These are phyloP conservation scores for Corapipo altera DNA, from an alignment of 2,113 vertebrate species.

Conservation along the genomic window DNA sequence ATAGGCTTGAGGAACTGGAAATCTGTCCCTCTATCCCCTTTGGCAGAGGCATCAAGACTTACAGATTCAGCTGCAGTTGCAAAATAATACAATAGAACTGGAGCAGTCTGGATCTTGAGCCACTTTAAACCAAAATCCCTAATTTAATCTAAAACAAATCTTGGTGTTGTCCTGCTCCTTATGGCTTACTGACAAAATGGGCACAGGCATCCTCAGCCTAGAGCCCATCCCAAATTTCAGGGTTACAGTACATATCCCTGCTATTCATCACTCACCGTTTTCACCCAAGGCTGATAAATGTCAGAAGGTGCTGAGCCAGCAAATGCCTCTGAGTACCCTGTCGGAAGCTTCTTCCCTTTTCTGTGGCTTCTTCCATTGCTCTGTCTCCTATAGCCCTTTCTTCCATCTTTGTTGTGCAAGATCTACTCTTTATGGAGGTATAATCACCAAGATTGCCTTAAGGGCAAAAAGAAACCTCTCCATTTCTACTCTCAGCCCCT, in stretches of 20 bases:
- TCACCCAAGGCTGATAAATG: not conserved
- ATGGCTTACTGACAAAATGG: not conserved
- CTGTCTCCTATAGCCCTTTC: not conserved
- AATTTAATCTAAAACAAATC: not conserved
- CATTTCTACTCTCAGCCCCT: not conserved
- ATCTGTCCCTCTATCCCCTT: not conserved
- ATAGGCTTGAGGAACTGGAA: not conserved
- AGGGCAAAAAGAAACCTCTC: not conserved
- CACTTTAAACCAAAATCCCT: not conserved
- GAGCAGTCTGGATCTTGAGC: not conserved
- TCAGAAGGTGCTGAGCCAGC: not conserved
- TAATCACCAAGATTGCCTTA: not conserved
- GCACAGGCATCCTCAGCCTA: not conserved
- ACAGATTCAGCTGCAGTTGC: not conserved
- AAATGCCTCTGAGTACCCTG: not conserved
- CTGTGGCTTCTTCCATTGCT: not conserved
- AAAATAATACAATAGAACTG: not conserved
- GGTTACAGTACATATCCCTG: not conserved
- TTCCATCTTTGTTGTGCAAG: not conserved
- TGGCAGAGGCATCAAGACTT: not conserved
- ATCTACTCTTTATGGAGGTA: not conserved
- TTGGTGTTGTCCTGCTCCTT: not conserved
- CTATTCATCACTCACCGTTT: not conserved
- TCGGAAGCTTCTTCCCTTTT: not conserved
- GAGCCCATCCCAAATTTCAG: not conserved